Conservation (phyloP, 2,797 vertebrate genomes). For the Hemitrygon akajei region DNA sequence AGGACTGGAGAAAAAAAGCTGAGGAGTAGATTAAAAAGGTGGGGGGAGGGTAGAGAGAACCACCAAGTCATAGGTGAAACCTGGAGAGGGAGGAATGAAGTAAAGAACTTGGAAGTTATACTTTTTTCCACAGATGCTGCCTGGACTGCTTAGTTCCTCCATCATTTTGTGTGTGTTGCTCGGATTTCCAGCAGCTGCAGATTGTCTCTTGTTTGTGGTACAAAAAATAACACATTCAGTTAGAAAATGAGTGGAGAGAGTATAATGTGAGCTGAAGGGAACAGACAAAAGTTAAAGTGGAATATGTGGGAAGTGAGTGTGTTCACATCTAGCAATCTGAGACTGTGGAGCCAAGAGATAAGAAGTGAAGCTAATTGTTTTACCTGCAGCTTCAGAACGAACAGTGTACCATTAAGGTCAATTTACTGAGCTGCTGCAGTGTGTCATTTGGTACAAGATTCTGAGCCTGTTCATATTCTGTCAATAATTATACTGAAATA, state of each 20-base stretch:
- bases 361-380: neutral
- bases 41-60: too few species aligned
- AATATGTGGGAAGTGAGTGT: neutral
- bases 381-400: neutral
- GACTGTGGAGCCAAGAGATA: neutral
- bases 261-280: neutral
- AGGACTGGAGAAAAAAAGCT: too few species aligned
- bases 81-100: too few species aligned
- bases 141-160: too few species aligned
- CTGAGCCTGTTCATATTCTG: constrained; percentile 16
- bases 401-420: neutral
- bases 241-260: neutral
- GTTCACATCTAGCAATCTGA: neutral
- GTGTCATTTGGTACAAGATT: neutral
- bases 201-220: too few species aligned
- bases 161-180: too few species aligned
- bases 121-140: too few species aligned
- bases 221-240: too few species aligned
- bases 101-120: too few species aligned
- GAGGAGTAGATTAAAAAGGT: too few species aligned
- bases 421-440: neutral
- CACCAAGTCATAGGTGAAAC: too few species aligned
- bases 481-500: neutral
- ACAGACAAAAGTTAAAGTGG: neutral
- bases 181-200: too few species aligned